Evolutionary conservation across 2,797 vertebrate genomes (phyloP).

Genomic region (Acridotheres tristis): DNA sequence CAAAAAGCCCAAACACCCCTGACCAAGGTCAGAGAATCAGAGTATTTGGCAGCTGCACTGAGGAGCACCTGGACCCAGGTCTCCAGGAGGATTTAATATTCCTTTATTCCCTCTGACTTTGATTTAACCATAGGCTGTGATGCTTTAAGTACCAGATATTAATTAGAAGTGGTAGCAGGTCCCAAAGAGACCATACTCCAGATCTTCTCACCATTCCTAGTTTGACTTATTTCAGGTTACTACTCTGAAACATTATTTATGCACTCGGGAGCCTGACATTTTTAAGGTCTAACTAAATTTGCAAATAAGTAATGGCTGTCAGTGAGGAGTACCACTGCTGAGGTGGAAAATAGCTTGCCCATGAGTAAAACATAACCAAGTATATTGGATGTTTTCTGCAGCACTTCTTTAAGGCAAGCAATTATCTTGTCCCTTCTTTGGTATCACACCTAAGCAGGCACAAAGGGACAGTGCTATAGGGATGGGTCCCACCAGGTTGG

Average conservation of each 20-base stretch:
- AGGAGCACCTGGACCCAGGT: background rate
- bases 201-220: constrained; percentile 4
- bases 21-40: background rate
- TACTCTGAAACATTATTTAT: constrained; percentile 42
- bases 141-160: constrained; percentile 52
- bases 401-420: background rate
- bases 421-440: background rate
- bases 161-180: constrained; percentile 40
- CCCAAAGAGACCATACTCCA: constrained; percentile 9
- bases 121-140: constrained; percentile 30
- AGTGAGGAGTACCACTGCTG: constrained; percentile 6
- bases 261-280: background rate
- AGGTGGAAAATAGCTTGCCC: constrained; percentile 32
- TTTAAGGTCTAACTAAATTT: constrained; percentile 17
- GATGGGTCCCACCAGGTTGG: background rate
- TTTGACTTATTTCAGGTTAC: constrained; percentile 42
- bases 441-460: background rate
- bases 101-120: constrained; percentile 48
- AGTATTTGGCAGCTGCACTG: background rate
- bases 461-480: rapidly evolving
- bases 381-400: background rate
- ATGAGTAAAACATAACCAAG: background rate
- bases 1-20: background rate
- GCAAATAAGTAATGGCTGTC: constrained; percentile 36
- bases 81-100: background rate